Conservation (phyloP, 2,888 invertebrate genomes). For the Amphipoea oculea region DNA sequence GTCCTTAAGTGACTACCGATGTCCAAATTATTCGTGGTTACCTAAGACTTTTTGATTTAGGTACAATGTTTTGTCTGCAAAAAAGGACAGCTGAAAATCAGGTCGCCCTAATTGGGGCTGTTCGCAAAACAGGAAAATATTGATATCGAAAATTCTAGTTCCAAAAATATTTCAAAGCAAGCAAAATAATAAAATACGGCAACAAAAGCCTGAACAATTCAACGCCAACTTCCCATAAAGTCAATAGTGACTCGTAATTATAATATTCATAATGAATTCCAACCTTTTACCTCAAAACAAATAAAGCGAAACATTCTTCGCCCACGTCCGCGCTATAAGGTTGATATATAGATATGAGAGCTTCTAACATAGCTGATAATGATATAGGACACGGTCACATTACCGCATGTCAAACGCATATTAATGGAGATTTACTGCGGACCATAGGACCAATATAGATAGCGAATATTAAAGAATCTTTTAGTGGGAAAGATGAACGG, state of each 20-base stretch:
- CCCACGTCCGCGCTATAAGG: constrained; percentile 46
- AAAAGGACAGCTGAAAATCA: constrained; percentile 36
- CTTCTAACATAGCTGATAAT: constrained; percentile 58
- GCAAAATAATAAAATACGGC: constrained; percentile 18
- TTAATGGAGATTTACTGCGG: constrained; percentile 70
- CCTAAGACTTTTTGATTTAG: constrained; percentile 52
- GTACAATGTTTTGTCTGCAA: constrained; percentile 37
- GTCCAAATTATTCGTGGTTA: constrained; percentile 53
- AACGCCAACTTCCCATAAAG: constrained; percentile 25
- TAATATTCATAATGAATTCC: constrained; percentile 43
- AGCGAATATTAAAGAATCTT: constrained; percentile 37
- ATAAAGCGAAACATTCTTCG: constrained; percentile 50
- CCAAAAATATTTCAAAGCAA: constrained; percentile 12
- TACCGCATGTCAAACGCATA: constrained; percentile 66
- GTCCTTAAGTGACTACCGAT: constrained; percentile 60
- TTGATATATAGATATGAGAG: constrained; percentile 57
- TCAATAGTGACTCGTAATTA: constrained; percentile 28
- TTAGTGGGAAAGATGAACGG: constrained; percentile 41
- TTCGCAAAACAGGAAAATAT: constrained; percentile 23
- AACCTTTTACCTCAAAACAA: constrained; percentile 53
- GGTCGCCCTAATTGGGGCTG: constrained; percentile 38
- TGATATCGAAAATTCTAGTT: constrained; percentile 17
- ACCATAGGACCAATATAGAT: constrained; percentile 49
- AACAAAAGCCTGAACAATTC: constrained; percentile 16
- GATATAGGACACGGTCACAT: constrained; percentile 67